Evolutionary conservation across 2,888 invertebrate genomes (phyloP), one percentile per base, ranked within the genome.

Genomic region (Hirtodrosophila cameraria): DNA sequence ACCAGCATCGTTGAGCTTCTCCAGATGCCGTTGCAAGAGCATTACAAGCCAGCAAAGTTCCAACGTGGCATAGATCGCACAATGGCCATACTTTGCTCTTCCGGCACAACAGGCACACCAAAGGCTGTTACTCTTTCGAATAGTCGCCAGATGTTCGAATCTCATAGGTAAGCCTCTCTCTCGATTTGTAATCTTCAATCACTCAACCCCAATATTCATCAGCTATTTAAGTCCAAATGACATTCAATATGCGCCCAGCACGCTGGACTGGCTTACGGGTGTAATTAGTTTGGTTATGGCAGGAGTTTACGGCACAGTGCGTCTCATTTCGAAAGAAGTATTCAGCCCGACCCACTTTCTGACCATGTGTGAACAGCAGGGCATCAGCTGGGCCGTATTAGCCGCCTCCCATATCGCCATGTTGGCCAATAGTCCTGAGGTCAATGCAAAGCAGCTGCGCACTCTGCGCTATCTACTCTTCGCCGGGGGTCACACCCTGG

Each of bases 101-200:
- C 89, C 2, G 90, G 90, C n/a, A 89, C 90, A 3, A 90, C 90
- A 0, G 90, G 89, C 0, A 63, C 74, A 0, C 88, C 90, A 5
- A 90, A 90, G 54, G 90, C 89, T 1, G 88, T 89, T 2, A 86
- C 82, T 6, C 57, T 82, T 12, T 72, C 81, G 1, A 82, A 82
- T 12, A 82, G 87, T 3, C 79, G 75, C 3, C 60, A 59, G 11
- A 57, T 82, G 2, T 82, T 82, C 16, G 79, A 82, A 12, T 12
- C 43, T 1, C 67, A 78, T 23, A 72, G 86, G 81, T 84, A 28
- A 27, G 20, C 25, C 0, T 3, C n/a, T n/a, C n/a, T n/a, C n/a
- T 8, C 5, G 5, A 6, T 3, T 20, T 15, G 23, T 18, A 5
- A 1, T 9, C 16, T 11, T 25, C 3, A 25, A 15, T 16, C 2